A percentile compares a stretch with the other conserved stretches of the same genome.
Conservation (phyloP, 2,888 invertebrate species). For the Acanthoscelides obtectus region DNA sequence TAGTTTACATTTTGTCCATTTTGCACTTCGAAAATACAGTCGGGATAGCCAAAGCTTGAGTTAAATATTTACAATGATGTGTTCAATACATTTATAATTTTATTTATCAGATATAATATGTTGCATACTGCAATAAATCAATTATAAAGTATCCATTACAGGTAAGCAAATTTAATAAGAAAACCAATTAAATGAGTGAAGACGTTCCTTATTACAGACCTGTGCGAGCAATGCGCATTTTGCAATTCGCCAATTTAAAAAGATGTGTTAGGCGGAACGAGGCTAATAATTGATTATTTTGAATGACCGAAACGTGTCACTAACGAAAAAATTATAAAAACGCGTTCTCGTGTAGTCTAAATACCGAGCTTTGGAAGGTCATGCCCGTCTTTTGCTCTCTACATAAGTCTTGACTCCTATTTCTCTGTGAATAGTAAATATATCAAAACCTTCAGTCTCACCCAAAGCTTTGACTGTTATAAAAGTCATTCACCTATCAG, state of each 20-base stretch:
- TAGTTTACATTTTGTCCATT: too few relatives aligned
- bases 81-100: too few relatives aligned
- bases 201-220: not conserved
- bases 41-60: too few relatives aligned
- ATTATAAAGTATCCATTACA: too few relatives aligned
- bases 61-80: too few relatives aligned
- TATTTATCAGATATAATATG: too few relatives aligned
- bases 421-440: not conserved
- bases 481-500: too few relatives aligned
- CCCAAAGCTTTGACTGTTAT: not conserved
- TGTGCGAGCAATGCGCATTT: not conserved
- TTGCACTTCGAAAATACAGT: too few relatives aligned
- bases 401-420: not conserved
- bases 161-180: too few relatives aligned
- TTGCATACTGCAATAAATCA: too few relatives aligned
- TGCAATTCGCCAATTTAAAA: not conserved
- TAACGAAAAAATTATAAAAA: not conserved
- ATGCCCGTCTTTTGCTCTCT: not conserved
- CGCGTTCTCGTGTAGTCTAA: not conserved
- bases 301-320: not conserved
- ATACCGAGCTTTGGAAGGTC: not conserved
- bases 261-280: not conserved
- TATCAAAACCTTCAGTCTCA: too few relatives aligned
- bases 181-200: too few relatives aligned
- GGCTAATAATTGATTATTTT: not conserved